phyloP scores from a whole-genome alignment of 2,888 invertebrate genomes.

The Himalopsyche tibetana region DNA sequence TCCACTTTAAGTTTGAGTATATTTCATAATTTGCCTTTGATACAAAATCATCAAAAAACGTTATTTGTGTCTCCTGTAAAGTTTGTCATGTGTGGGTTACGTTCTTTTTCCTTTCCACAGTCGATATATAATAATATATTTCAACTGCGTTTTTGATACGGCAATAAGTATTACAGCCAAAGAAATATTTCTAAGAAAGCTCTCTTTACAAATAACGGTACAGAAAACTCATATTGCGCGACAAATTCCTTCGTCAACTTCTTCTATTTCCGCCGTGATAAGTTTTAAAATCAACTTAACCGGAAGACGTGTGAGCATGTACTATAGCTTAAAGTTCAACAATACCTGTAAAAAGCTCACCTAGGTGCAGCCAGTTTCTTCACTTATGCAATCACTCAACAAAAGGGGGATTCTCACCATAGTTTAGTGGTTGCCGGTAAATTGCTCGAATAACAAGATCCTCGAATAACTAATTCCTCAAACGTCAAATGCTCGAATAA shows the following conservation, averaged over 20 bases:
- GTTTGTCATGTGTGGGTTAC: too few species aligned
- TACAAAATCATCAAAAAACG: too few species aligned
- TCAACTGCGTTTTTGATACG: too few species aligned
- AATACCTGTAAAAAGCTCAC: constrained; percentile 12
- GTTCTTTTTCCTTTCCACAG: too few species aligned
- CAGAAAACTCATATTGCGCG: not conserved
- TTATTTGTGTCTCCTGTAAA: too few species aligned
- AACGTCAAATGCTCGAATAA: too few species aligned
- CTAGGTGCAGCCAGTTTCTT: not conserved
- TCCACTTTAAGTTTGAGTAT: too few species aligned
- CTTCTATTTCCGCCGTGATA: not conserved
- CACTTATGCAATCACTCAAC: constrained; percentile 57
- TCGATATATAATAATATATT: too few species aligned
- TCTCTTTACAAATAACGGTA: not conserved
- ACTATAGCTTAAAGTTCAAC: constrained; percentile 17
- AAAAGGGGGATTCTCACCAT: not conserved
- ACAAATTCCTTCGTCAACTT: not conserved
- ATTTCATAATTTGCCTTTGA: too few species aligned
- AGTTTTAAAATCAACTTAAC: constrained; percentile 31
- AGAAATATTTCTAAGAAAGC: not conserved
- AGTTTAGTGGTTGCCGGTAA: too few species aligned
- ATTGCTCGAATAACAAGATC: too few species aligned
- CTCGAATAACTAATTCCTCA: too few species aligned
- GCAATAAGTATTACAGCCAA: not conserved
- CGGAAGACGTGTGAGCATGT: constrained; percentile 21